Conservation (phyloP, 2,113 vertebrate genomes). For the Aleadryas rufinucha region DNA sequence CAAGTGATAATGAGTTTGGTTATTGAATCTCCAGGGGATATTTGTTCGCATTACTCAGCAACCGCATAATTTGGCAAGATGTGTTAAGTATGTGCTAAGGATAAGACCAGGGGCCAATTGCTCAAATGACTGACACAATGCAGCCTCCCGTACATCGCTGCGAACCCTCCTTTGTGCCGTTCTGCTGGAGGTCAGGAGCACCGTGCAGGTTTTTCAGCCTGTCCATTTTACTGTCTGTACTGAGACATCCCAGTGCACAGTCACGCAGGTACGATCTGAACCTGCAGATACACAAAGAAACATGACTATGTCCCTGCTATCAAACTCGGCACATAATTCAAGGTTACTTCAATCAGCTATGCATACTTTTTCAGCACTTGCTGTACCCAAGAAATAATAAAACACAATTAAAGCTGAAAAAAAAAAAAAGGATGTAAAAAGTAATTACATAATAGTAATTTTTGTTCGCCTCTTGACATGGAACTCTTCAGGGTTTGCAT, state of each 20-base stretch:
- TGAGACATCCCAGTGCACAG: not conserved
- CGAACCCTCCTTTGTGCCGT: not conserved
- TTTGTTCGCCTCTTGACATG: not conserved
- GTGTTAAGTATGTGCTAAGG: slow-evolving; percentile 48
- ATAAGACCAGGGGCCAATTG: slow-evolving; percentile 55
- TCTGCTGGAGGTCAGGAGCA: not conserved
- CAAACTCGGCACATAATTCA: not conserved
- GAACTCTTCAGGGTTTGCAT: not conserved
- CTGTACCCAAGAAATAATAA: not conserved
- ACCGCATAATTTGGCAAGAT: slow-evolving; percentile 57
- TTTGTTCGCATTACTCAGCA: slow-evolving; percentile 67
- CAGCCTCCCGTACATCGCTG: not conserved
- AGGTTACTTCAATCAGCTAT: not conserved
- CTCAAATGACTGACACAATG: slow-evolving; percentile 49
- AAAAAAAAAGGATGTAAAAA: not conserved
- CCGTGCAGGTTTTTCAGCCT: not conserved
- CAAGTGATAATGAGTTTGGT: slow-evolving; percentile 67
- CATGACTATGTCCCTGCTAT: not conserved
- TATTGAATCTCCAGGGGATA: slow-evolving; percentile 64
- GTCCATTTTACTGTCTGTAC: not conserved
- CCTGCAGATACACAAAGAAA: not conserved
- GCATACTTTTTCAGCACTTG: not conserved
- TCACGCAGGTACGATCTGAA: rapidly evolving
- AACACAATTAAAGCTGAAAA: not conserved
- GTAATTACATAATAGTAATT: not conserved